Base-by-base conservation (phyloP, 1,140 invertebrate species). In the Arion vulgaris region DNA sequence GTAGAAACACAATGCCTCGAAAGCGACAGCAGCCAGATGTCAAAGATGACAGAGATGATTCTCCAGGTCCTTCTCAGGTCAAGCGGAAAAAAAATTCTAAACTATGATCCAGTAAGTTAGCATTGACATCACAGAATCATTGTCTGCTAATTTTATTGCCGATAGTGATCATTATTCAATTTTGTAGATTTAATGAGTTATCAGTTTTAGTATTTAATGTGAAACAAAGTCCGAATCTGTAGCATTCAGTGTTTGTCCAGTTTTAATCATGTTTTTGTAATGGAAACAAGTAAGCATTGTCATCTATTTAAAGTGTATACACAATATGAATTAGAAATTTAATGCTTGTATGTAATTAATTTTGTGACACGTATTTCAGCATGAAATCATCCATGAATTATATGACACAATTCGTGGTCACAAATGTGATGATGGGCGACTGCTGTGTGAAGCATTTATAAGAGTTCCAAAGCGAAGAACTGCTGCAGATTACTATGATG, bases 391-490 rank as follows among this genome's bases (percentile, higher is more conserved):
- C 89, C 97, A 98, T 92, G 96, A 97, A 90, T 91, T 98, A 39
- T 98, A 98, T 93, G 97, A 99, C 87, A 95, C 95, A 15, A 95
- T 99, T 80, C 93, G 97, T 81, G 97, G 96, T 89, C 95, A 96
- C 85, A 98, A 98, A 92, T 97, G 97, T 87, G 96, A 98, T 87
- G 97, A 98, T 94, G 97, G 97, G 0, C 94, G 95, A 7, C 92
- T 97, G 84, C 90, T 98, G 11, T 99, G 98, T 93, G 98, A 99
- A 93, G 95, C 96, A 23, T 98, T 99, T 92, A 98, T 99, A 83
- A 93, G 97, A 88, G 97, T 96, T 32, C 97, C 98, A 15, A 98
- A 98, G 91, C 94, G 97, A 84, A 94, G 92, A 77, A 89, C 89
- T 38, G 92, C 92, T 34, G 93, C 93, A 13, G 93, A 94, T 82